phyloP scores from a whole-genome alignment of 1,140 invertebrate genomes.

The Euura lappo region DNA sequence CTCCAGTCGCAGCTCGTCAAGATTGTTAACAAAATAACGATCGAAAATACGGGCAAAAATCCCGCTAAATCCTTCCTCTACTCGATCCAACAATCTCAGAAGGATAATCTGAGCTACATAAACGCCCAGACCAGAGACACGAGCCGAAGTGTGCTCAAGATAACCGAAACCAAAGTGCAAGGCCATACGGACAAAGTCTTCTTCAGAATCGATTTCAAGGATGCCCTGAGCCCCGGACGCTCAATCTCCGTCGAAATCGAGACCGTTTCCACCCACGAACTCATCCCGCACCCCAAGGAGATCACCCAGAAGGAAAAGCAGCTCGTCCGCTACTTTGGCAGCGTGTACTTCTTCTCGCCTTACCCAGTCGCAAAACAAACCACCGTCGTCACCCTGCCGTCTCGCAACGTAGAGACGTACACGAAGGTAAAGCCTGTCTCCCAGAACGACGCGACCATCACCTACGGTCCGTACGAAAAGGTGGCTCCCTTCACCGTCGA shows the following conservation, averaged over 20 bases:
- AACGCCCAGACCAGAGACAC: constrained; percentile 68
- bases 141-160: constrained; percentile 67
- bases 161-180: constrained; percentile 63
- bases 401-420: constrained; percentile 83
- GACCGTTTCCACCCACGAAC: constrained; percentile 75
- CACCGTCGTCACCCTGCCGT: constrained; percentile 78
- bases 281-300: constrained; percentile 82
- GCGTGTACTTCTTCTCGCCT: constrained; percentile 83
- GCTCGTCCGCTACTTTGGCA: constrained; percentile 85
- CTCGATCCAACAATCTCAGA: constrained; percentile 69
- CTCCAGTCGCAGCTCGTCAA: constrained; percentile 88
- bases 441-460: constrained; percentile 78
- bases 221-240: constrained; percentile 65
- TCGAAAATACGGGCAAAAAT: constrained; percentile 82
- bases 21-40: constrained; percentile 76
- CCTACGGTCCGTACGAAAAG: constrained; percentile 88
- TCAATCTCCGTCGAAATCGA: constrained; percentile 74
- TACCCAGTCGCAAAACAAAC: constrained; percentile 82
- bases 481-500: constrained; percentile 66
- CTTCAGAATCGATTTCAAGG: constrained; percentile 70
- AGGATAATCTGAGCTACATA: constrained; percentile 76
- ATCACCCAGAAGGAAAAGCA: constrained; percentile 95
- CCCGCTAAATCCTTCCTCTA: constrained; percentile 74
- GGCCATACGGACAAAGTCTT: constrained; percentile 61
- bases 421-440: constrained; percentile 85